A percentile compares a stretch with the other conserved stretches of the same genome.
Evolutionary conservation across 2,888 invertebrate species (phyloP).

Genomic region (Callosobruchus maculatus): DNA sequence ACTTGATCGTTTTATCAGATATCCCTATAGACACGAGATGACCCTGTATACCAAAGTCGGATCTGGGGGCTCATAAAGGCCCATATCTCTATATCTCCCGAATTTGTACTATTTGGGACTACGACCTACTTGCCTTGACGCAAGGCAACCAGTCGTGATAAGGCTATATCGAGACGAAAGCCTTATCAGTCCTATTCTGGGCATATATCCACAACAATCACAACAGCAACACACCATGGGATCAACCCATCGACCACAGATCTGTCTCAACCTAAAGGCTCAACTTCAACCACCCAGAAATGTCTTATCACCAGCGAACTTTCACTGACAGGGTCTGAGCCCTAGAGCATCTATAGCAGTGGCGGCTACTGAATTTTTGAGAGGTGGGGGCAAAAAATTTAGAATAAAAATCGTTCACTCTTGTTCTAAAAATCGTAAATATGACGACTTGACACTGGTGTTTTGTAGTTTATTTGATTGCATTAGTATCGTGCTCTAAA

Average conservation of each 20-base stretch:
- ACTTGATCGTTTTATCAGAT: neutral
- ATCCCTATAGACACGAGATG: neutral
- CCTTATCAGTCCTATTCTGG: conserved; percentile 19
- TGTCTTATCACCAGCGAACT: too few species aligned
- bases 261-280: neutral
- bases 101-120: conserved; percentile 50
- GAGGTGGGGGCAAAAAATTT: too few species aligned
- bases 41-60: neutral
- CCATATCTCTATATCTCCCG: conserved; percentile 44
- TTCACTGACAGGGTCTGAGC: too few species aligned
- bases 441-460: too few species aligned
- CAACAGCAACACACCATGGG: neutral
- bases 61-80: neutral
- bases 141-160: conserved; percentile 42
- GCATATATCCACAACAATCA: neutral
- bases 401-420: too few species aligned
- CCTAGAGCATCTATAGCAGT: too few species aligned
- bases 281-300: too few species aligned
- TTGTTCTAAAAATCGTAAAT: too few species aligned
- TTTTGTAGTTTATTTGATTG: too few species aligned
- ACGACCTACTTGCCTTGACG: conserved; percentile 39
- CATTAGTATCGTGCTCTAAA: too few species aligned
- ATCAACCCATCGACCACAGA: neutral
- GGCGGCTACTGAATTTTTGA: too few species aligned
- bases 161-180: conserved; percentile 26